Percentiles rank a stretch among this genome's conserved stretches.
Evolutionary conservation across 2,113 vertebrate genomes (phyloP).

Genomic region (Pachyramphus minor): DNA sequence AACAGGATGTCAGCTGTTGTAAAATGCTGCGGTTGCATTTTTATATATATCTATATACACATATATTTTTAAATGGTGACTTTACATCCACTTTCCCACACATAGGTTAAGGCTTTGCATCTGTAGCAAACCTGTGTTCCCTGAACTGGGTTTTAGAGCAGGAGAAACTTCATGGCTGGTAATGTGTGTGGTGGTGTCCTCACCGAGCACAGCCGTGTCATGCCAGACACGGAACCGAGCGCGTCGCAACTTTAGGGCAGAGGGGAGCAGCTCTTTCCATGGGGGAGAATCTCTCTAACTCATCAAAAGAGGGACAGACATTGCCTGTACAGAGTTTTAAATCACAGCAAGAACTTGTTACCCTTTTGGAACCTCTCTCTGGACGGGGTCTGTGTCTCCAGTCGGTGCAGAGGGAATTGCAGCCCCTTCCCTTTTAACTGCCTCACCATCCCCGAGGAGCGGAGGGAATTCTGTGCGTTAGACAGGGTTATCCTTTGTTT

Average conservation of each 20-base stretch:
- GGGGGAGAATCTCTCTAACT: not conserved
- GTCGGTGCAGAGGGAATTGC: not conserved
- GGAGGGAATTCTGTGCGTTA: not conserved
- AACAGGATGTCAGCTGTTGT: not conserved
- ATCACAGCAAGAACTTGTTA: conserved; percentile 38
- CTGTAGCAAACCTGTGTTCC: not conserved
- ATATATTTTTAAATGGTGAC: not conserved
- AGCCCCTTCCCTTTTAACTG: not conserved
- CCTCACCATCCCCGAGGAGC: not conserved
- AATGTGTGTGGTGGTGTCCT: not conserved
- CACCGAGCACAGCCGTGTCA: not conserved
- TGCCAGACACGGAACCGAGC: not conserved
- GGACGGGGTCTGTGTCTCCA: not conserved
- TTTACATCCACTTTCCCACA: not conserved
- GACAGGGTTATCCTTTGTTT: not conserved
- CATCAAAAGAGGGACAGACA: not conserved
- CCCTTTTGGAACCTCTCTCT: not conserved
- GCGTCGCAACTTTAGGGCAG: not conserved
- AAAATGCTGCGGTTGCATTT: not conserved
- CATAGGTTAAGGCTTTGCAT: not conserved
- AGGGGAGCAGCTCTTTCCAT: not conserved
- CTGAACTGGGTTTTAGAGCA: not conserved
- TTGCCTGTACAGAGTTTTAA: not conserved
- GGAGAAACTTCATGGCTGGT: not conserved
- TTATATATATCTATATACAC: not conserved